These are phyloP conservation scores for Ditylenchus weischeri DNA, from an alignment of 2,888 invertebrate genomes.

Conservation along the genomic window DNA sequence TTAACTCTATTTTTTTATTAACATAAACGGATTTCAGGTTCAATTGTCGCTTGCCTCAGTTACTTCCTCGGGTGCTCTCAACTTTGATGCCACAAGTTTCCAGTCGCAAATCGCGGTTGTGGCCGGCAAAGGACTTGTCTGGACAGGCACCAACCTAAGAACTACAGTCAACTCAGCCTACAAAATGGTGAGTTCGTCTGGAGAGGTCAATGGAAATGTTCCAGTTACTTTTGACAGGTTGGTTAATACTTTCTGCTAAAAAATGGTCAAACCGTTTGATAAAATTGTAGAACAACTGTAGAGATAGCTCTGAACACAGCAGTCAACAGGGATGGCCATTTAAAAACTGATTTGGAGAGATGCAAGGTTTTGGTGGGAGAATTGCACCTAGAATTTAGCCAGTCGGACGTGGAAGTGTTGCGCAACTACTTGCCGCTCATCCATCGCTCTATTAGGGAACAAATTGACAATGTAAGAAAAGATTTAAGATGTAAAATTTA, in stretches of 20 bases:
- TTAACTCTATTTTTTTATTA: too few relatives aligned
- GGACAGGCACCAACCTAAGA: slow-evolving; percentile 48
- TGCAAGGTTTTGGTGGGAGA: slow-evolving; percentile 32
- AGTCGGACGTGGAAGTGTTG: slow-evolving; percentile 44
- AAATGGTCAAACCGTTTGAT: neutral
- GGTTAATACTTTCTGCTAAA: slow-evolving; percentile 16
- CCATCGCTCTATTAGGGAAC: slow-evolving; percentile 48
- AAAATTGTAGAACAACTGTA: slow-evolving; percentile 43
- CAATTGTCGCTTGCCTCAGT: slow-evolving; percentile 43
- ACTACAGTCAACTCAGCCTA: slow-evolving; percentile 48
- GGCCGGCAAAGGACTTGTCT: slow-evolving; percentile 17
- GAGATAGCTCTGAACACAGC: slow-evolving; percentile 50
- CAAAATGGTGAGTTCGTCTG: slow-evolving; percentile 42
- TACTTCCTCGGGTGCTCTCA: slow-evolving; percentile 38
- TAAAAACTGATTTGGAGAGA: slow-evolving; percentile 49
- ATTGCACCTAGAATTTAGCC: slow-evolving; percentile 47
- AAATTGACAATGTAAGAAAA: slow-evolving; percentile 45
- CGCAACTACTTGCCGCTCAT: slow-evolving; percentile 53
- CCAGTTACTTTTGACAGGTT: slow-evolving; percentile 55
- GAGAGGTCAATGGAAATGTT: slow-evolving; percentile 51
- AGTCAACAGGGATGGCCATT: slow-evolving; percentile 55
- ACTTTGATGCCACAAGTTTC: slow-evolving; percentile 46
- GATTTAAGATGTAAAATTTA: too few relatives aligned
- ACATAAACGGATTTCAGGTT: slow-evolving; percentile 28
- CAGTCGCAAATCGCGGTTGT: slow-evolving; percentile 33